Evolutionary conservation across 1,140 invertebrate species (phyloP).

Genomic region (Dendrolimus punctatus): DNA sequence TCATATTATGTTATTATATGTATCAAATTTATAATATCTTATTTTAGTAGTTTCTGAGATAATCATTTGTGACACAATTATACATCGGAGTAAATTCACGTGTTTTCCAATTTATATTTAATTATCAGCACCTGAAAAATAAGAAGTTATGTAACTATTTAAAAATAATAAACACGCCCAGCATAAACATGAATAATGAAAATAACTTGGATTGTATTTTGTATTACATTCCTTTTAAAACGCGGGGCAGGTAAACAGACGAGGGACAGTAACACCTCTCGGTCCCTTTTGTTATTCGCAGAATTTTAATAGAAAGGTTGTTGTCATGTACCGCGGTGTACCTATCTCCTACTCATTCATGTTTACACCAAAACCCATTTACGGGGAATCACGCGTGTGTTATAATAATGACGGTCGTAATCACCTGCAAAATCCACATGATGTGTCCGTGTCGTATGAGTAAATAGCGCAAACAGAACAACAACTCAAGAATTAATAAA

Average conservation of each 20-base stretch:
- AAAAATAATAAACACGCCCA: too few species aligned
- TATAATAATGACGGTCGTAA: constrained; percentile 12
- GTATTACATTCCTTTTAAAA: constrained; percentile 64
- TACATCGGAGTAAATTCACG: too few species aligned
- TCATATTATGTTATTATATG: too few species aligned
- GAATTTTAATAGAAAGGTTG: constrained; percentile 62
- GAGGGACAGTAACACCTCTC: constrained; percentile 45
- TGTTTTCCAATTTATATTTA: too few species aligned
- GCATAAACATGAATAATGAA: constrained; percentile 43
- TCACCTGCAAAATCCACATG: constrained; percentile 7
- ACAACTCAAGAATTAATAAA: too few species aligned
- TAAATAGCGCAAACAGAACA: too few species aligned
- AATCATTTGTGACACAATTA: too few species aligned
- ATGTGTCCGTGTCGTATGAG: neutral
- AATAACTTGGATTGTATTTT: constrained; percentile 62
- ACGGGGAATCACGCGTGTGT: constrained; percentile 6
- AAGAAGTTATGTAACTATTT: too few species aligned
- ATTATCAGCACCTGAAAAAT: too few species aligned
- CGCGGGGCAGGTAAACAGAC: constrained; percentile 49
- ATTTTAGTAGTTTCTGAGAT: too few species aligned
- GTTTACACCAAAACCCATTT: constrained; percentile 14
- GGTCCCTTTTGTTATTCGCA: constrained; percentile 59
- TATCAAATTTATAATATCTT: too few species aligned
- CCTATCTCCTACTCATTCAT: constrained; percentile 10
- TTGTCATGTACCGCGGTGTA: constrained; percentile 7